These are phyloP conservation scores for Hestina assimilis DNA, from an alignment of 1,140 invertebrate genomes.

Conservation along the genomic window DNA sequence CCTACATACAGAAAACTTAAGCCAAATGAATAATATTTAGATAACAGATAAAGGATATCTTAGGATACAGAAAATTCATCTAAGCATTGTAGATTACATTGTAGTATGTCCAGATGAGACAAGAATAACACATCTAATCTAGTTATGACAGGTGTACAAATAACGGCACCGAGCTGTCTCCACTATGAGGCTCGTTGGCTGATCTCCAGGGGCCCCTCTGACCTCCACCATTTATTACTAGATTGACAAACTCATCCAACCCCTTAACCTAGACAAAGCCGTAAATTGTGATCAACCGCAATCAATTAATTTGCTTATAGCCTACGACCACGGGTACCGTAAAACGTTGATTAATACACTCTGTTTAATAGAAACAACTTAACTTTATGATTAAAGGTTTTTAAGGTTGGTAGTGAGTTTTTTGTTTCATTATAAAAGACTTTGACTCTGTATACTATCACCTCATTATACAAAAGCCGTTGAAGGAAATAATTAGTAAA, in stretches of 20 bases:
- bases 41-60: too few relatives aligned
- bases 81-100: too few relatives aligned
- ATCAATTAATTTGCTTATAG: constrained; percentile 25
- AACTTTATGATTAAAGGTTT: neutral
- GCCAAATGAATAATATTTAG: too few relatives aligned
- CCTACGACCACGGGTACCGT: neutral
- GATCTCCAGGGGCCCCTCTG: constrained; percentile 16
- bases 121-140: too few relatives aligned
- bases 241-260: constrained; percentile 25
- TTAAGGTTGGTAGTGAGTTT: too few relatives aligned
- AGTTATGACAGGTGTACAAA: constrained; percentile 20
- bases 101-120: too few relatives aligned
- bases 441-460: too few relatives aligned
- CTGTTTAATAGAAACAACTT: constrained; percentile 1
- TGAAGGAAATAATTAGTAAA: neutral
- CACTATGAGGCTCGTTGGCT: constrained; percentile 12
- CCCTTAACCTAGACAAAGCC: constrained; percentile 14
- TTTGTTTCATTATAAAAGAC: too few relatives aligned
- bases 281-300: constrained; percentile 25
- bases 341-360: constrained; percentile 1
- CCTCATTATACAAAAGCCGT: too few relatives aligned
- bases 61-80: too few relatives aligned
- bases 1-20: too few relatives aligned
- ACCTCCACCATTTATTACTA: constrained; percentile 24
- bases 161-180: constrained; percentile 19